phyloP scores from a whole-genome alignment of 2,888 invertebrate species.

The Noctua janthe region DNA sequence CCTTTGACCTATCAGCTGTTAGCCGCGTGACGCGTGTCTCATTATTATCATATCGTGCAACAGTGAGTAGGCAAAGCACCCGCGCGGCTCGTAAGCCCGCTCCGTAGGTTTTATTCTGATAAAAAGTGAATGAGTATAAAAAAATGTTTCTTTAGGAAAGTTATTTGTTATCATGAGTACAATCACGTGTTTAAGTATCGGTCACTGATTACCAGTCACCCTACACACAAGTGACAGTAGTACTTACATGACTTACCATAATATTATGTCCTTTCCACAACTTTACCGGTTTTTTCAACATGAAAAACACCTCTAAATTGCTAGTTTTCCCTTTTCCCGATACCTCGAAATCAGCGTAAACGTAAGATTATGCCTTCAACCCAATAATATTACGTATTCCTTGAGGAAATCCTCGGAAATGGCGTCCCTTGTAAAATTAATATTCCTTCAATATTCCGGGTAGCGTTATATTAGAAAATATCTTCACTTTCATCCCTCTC shows the following conservation, averaged over 20 bases:
- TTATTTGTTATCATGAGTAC: too few relatives aligned
- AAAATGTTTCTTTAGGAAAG: too few relatives aligned
- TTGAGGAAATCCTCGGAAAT: conserved; percentile 26
- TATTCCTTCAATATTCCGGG: conserved; percentile 59
- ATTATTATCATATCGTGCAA: too few relatives aligned
- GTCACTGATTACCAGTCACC: too few relatives aligned
- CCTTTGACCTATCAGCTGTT: too few relatives aligned
- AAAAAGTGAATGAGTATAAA: too few relatives aligned
- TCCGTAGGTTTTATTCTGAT: too few relatives aligned
- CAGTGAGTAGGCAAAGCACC: too few relatives aligned
- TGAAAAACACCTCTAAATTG: not conserved
- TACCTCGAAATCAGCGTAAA: conserved; percentile 26
- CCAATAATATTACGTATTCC: conserved; percentile 54
- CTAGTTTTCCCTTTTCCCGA: not conserved
- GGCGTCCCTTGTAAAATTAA: conserved; percentile 54
- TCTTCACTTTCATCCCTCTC: conserved; percentile 53
- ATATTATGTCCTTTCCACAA: not conserved
- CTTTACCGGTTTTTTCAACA: not conserved
- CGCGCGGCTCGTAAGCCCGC: too few relatives aligned
- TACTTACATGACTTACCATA: not conserved
- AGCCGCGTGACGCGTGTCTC: too few relatives aligned
- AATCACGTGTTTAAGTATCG: too few relatives aligned
- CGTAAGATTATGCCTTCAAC: conserved; percentile 9
- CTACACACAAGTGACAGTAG: too few relatives aligned
- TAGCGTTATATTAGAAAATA: conserved; percentile 70